Base-by-base conservation (phyloP, 1,140 invertebrate genomes). In the Trichogramma pretiosum region DNA sequence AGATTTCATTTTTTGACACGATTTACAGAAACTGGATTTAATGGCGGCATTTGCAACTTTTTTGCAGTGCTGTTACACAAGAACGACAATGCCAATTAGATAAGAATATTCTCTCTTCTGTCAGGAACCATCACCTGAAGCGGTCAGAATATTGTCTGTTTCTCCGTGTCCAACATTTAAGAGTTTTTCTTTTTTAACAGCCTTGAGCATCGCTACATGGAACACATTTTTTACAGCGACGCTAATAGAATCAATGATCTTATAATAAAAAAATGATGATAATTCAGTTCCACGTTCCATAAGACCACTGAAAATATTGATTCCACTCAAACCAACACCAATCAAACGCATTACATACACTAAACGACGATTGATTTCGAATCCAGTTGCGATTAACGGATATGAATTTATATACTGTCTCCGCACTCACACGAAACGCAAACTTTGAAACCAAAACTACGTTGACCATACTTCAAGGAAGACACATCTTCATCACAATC, bases 311-410 rank as follows among this genome's bases (percentile, higher is more conserved):
- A 57, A 57, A 17, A 35, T 3, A 3, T 35, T 5, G 16, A 53
- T 13, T 22, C 48, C 46, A 26, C 43, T 34, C 4, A 30, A 16
- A 14, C 52, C 48, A 9, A 57, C 32, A 18, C 53, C 50, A 1
- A 57, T 33, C 13, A 57, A 18, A 40, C 53, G 30, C 48, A 53
- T 51, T 10, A 50, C 53, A 24, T 50, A 51, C 5, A 49, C 35
- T 30, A 53, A 40, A 13, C 46, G 35, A n/a, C 40, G 37, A 34
- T 54, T 57, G 10, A 57, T 50, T 57, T 57, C 52, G 28, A 17
- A 52, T 10, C 16, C 41, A 11, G 32, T 55, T 1, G 42, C 22
- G 17, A 53, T 47, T 7, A 52, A 17, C 9, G 26, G 47, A 14
- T 11, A 33, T 5, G 50, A 57, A 28, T 40, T 37, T 1, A 54